Percentiles rank a stretch among this genome's conserved stretches.
Evolutionary conservation across 2,888 invertebrate genomes (phyloP).

Genomic region (Ichneumoninae sp.): DNA sequence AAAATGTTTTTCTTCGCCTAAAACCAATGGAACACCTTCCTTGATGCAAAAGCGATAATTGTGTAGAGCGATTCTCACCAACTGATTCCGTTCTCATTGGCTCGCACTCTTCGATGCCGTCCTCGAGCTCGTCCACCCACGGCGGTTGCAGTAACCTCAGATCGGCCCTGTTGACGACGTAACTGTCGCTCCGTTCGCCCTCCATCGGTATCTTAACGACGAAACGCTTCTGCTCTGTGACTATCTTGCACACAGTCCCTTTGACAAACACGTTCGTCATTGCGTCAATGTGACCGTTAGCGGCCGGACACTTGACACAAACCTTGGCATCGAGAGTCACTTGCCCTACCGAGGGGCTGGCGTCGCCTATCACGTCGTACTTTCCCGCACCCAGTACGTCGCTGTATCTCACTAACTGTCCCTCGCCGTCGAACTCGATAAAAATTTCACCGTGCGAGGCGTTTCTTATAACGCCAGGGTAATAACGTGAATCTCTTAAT

Average conservation of each 20-base stretch:
- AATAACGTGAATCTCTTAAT: conserved; percentile 92
- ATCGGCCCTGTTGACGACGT: conserved; percentile 94
- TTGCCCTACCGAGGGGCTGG: conserved; percentile 94
- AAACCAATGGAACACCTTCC: too few species aligned
- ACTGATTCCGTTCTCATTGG: conserved; percentile 81
- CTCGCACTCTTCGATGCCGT: conserved; percentile 84
- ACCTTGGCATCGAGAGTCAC: conserved; percentile 92
- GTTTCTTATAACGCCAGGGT: conserved; percentile 94
- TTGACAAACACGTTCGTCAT: conserved; percentile 91
- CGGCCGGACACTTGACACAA: conserved; percentile 89
- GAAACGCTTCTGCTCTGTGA: conserved; percentile 89
- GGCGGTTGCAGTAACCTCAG: conserved; percentile 96
- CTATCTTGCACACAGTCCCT: conserved; percentile 91
- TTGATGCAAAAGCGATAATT: not conserved
- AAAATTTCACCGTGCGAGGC: conserved; percentile 89
- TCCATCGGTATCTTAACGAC: conserved; percentile 87
- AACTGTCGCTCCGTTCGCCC: conserved; percentile 85
- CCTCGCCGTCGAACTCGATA: conserved; percentile 93
- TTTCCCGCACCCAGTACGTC: conserved; percentile 92
- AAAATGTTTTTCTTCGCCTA: not conserved
- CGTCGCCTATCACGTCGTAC: conserved; percentile 96
- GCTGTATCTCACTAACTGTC: conserved; percentile 89
- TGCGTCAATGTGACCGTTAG: conserved; percentile 87
- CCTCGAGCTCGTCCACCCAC: conserved; percentile 98
- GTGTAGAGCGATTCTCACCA: conserved; percentile 69